Evolutionary conservation across 2,888 invertebrate species (phyloP).

Genomic region (Ferrisia virgata): DNA sequence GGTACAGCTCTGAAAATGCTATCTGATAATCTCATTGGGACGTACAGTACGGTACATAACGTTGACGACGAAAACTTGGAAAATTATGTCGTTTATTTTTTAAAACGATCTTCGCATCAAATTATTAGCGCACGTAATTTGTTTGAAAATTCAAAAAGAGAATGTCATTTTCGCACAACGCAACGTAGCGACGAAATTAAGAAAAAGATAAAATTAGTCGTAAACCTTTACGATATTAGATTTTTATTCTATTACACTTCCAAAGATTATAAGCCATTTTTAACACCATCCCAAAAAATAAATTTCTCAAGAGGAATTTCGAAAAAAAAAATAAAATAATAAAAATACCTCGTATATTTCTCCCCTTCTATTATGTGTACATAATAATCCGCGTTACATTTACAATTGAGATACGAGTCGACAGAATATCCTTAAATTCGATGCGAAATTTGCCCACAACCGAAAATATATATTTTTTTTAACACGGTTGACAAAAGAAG

Average conservation of each 20-base stretch:
- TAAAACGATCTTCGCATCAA: not conserved
- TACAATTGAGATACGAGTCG: constrained; percentile 10
- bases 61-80: not conserved
- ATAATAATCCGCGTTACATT: not conserved
- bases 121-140: constrained; percentile 21
- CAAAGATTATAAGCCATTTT: constrained; percentile 12
- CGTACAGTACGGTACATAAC: too few relatives aligned
- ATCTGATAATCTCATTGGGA: not conserved
- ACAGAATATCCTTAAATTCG: not conserved
- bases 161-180: constrained; percentile 16
- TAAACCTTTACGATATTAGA: constrained; percentile 25
- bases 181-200: constrained; percentile 20
- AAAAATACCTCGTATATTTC: not conserved
- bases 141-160: constrained; percentile 15
- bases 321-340: not conserved
- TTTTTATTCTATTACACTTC: constrained; percentile 27
- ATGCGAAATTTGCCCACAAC: not conserved
- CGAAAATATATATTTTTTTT: not conserved
- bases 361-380: not conserved
- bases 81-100: not conserved
- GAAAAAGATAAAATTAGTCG: constrained; percentile 28
- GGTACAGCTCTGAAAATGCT: not conserved
- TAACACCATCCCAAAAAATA: constrained; percentile 2
- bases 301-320: constrained; percentile 18
- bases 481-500: not conserved